Percentiles rank a stretch among this genome's conserved stretches.
These are phyloP conservation scores for Anas capensis DNA, from an alignment of 2,797 vertebrate genomes.

Conservation along the genomic window DNA sequence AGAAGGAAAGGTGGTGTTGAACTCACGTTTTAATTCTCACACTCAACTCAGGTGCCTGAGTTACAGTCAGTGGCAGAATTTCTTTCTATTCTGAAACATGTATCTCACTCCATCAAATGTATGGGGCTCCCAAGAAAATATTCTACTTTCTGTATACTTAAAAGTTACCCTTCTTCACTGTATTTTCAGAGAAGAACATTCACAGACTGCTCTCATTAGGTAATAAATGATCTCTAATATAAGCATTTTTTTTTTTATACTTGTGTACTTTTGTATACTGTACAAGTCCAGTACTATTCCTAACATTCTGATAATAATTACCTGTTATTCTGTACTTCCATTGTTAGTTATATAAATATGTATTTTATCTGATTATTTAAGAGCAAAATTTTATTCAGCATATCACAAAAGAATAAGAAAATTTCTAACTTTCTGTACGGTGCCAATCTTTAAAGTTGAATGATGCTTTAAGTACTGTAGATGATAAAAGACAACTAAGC, in stretches of 20 bases:
- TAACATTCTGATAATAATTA: background rate
- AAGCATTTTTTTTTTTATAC: background rate
- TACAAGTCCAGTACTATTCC: background rate
- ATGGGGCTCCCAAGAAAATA: background rate
- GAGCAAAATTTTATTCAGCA: background rate
- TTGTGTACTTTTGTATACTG: no score
- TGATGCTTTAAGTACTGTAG: slow-evolving; percentile 1
- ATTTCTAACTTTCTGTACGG: background rate
- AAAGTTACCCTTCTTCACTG: background rate
- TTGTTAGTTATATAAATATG: background rate
- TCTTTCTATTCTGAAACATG: background rate
- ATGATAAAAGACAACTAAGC: background rate
- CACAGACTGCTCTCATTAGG: background rate
- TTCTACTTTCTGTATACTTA: background rate
- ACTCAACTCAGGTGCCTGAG: background rate
- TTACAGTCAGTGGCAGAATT: background rate
- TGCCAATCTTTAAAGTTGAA: background rate
- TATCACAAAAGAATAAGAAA: background rate
- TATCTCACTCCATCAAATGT: background rate
- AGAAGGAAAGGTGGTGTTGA: background rate
- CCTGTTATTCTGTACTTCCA: background rate
- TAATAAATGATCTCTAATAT: background rate
- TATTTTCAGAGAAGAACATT: background rate
- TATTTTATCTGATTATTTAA: background rate
- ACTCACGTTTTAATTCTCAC: background rate